These are phyloP conservation scores for Podilymbus podiceps DNA, from an alignment of 2,113 vertebrate genomes.

Conservation along the genomic window DNA sequence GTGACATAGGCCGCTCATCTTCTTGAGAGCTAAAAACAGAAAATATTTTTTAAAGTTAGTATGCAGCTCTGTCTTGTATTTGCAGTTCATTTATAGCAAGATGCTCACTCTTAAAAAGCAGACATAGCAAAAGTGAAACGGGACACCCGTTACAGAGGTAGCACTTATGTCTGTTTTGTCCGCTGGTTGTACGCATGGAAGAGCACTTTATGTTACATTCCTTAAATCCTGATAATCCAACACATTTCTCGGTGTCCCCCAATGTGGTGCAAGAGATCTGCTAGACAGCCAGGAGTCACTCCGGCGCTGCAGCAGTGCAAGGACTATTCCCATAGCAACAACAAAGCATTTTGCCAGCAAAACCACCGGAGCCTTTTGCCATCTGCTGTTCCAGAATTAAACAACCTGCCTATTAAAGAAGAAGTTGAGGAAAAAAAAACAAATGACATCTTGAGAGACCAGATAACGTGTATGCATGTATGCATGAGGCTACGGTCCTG, in stretches of 20 bases:
- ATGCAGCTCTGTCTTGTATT: background rate
- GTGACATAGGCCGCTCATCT: constrained; percentile 88
- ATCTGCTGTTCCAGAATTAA: background rate
- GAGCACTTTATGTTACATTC: background rate
- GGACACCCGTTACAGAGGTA: background rate
- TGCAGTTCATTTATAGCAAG: background rate
- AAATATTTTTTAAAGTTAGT: constrained; percentile 43
- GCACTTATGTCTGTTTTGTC: background rate
- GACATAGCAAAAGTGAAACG: background rate
- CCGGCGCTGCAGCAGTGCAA: background rate
- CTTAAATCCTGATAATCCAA: background rate
- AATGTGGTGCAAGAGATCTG: background rate
- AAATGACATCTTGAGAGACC: background rate
- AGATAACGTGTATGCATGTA: background rate
- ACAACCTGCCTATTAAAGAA: background rate
- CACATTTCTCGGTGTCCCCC: background rate
- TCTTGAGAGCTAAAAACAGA: constrained; percentile 83
- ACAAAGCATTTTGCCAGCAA: background rate
- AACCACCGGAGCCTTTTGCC: background rate
- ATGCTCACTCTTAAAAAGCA: background rate
- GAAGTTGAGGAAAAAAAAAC: background rate
- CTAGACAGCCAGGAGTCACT: background rate
- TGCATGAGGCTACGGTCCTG: background rate
- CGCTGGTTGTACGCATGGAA: background rate
- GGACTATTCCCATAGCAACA: constrained; percentile 29